A percentile compares a stretch with the other conserved stretches of the same genome.
Conservation (phyloP, 2,113 vertebrate genomes). For the Sakesphorus luctuosus region DNA sequence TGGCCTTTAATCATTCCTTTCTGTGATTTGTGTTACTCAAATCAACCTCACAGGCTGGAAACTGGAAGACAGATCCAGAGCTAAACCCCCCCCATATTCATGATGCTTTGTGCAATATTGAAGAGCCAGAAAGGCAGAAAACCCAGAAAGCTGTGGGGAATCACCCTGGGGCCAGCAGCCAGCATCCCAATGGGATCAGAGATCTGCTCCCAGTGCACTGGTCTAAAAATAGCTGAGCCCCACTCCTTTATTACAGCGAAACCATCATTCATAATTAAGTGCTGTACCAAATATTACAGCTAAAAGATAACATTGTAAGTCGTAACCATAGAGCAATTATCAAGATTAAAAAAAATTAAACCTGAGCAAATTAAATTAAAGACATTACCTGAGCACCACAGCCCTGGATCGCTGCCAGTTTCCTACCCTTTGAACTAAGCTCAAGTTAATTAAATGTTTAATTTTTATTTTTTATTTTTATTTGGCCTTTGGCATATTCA, state of each 20-base stretch:
- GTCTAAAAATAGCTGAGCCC: constrained; percentile 5
- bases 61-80: constrained; percentile 67
- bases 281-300: constrained; percentile 61
- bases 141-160: background rate
- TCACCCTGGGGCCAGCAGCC: background rate
- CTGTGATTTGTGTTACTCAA: constrained; percentile 55
- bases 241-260: background rate
- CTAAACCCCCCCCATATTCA: rapidly evolving
- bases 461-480: constrained; percentile 25
- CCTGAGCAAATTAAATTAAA: constrained; percentile 77
- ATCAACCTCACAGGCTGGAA: constrained; percentile 71
- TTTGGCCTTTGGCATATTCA: constrained; percentile 55
- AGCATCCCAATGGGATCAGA: background rate
- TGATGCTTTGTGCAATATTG: background rate
- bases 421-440: constrained; percentile 82
- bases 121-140: background rate
- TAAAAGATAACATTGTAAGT: constrained; percentile 75
- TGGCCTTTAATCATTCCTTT: constrained; percentile 68
- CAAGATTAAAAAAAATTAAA: constrained; percentile 71
- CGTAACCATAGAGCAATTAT: constrained; percentile 75
- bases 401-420: constrained; percentile 79
- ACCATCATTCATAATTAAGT: constrained; percentile 58
- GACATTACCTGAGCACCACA: constrained; percentile 69
- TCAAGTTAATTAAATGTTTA: constrained; percentile 80
- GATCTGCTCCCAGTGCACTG: background rate